phyloP scores from a whole-genome alignment of 2,113 vertebrate species.

The Melospiza melodia region DNA sequence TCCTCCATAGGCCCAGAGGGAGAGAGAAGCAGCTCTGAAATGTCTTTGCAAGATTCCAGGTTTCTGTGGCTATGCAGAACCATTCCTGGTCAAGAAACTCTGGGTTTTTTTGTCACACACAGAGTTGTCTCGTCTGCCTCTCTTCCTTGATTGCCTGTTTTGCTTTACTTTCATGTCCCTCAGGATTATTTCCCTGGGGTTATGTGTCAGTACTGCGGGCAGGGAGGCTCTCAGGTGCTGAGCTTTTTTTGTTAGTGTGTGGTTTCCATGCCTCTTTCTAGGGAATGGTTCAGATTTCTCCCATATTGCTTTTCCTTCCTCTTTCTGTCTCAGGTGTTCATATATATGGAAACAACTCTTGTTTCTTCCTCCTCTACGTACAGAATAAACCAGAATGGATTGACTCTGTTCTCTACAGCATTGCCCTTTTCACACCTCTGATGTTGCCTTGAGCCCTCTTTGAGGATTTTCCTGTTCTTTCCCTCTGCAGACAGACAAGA shows the following conservation, averaged over 20 bases:
- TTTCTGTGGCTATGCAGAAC: not conserved
- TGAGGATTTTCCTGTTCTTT: not conserved
- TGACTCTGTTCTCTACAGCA: not conserved
- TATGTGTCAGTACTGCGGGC: not conserved
- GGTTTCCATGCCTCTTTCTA: not conserved
- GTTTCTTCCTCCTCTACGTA: not conserved
- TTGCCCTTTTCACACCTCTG: not conserved
- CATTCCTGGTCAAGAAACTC: not conserved
- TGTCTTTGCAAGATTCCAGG: not conserved
- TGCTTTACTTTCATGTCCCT: not conserved
- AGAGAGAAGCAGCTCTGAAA: not conserved
- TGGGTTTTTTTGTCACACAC: not conserved
- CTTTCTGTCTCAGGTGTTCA: not conserved
- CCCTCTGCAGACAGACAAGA: conserved; percentile 89
- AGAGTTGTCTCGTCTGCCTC: not conserved
- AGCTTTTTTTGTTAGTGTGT: not conserved
- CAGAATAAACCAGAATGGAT: not conserved
- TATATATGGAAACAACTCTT: not conserved
- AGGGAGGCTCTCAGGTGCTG: not conserved
- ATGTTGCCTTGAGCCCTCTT: not conserved
- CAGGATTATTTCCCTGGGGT: not conserved
- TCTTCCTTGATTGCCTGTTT: not conserved
- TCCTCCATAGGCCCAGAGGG: not conserved
- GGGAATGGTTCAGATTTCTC: not conserved
- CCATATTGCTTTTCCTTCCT: not conserved